Evolutionary conservation across 92 coral and sea anemone genomes (phyloP).

Genomic region (Blastomussa wellsi): DNA sequence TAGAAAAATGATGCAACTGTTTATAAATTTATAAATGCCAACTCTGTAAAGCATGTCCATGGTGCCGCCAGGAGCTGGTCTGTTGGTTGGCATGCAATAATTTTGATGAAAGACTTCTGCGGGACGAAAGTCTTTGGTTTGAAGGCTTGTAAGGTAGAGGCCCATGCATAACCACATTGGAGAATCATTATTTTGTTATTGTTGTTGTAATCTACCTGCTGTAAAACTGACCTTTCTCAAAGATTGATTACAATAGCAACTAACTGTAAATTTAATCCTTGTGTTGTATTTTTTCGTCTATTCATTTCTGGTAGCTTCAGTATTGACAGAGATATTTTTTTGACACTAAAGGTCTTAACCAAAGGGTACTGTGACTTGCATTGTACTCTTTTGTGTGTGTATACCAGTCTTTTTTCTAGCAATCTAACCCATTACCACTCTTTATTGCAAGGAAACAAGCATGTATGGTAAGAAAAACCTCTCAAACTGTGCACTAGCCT

Average conservation of each 20-base stretch:
- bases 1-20: neutral
- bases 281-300: neutral
- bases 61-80: constrained; percentile 27
- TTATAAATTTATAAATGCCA: too few relatives aligned
- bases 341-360: neutral
- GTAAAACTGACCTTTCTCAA: neutral
- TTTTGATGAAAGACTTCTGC: constrained; percentile 6
- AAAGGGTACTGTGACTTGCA: neutral
- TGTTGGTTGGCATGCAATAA: neutral
- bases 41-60: neutral
- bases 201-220: neutral
- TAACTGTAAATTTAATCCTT: neutral
- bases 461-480: neutral
- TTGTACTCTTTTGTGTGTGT: neutral
- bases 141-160: neutral
- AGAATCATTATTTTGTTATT: neutral
- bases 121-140: constrained; percentile 9
- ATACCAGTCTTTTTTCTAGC: neutral
- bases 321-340: neutral
- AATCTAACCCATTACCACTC: neutral
- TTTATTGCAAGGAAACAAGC: neutral
- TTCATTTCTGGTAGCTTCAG: neutral
- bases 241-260: neutral
- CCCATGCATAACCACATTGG: neutral
- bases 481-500: too few relatives aligned